A percentile compares a stretch with the other conserved stretches of the same genome.
phyloP scores from a whole-genome alignment of 2,797 vertebrate genomes.

The Pseudomugil gertrudae region DNA sequence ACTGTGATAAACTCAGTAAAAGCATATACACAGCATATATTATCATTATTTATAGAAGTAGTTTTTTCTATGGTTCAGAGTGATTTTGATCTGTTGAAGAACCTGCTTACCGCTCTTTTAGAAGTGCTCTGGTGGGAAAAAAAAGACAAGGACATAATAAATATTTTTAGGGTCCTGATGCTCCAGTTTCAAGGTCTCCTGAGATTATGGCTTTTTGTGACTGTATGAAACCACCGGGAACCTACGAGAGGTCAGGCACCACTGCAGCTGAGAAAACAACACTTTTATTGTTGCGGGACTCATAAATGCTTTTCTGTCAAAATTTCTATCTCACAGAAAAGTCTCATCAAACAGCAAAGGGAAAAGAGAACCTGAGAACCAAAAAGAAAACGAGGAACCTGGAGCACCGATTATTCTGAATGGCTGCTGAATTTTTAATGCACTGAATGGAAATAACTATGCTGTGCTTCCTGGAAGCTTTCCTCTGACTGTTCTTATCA shows the following conservation, averaged over 20 bases:
- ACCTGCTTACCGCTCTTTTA: conserved; percentile 28
- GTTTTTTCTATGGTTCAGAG: too few relatives aligned
- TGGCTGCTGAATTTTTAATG: conserved; percentile 57
- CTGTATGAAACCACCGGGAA: conserved; percentile 45
- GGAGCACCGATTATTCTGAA: conserved; percentile 24
- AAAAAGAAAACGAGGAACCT: conserved; percentile 14
- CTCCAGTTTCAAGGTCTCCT: conserved; percentile 66
- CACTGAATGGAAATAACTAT: conserved; percentile 42
- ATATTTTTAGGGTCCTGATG: conserved; percentile 72
- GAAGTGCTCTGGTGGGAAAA: conserved; percentile 17
- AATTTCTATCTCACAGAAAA: conserved; percentile 42
- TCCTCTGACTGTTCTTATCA: conserved; percentile 29
- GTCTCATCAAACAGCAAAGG: conserved; percentile 23
- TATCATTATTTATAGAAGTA: too few relatives aligned
- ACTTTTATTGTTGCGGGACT: conserved; percentile 33
- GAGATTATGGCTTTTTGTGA: conserved; percentile 50
- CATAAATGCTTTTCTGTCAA: conserved; percentile 21
- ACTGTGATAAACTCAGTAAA: too few relatives aligned
- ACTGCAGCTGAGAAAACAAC: conserved; percentile 17
- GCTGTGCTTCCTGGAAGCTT: conserved; percentile 7
- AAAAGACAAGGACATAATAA: conserved; percentile 55
- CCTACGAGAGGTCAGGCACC: conserved; percentile 43
- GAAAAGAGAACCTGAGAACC: conserved; percentile 17
- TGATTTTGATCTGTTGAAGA: background rate
- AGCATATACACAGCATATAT: too few relatives aligned